Conservation (phyloP, 1,140 invertebrate genomes). For the Aleiodes sp. region DNA sequence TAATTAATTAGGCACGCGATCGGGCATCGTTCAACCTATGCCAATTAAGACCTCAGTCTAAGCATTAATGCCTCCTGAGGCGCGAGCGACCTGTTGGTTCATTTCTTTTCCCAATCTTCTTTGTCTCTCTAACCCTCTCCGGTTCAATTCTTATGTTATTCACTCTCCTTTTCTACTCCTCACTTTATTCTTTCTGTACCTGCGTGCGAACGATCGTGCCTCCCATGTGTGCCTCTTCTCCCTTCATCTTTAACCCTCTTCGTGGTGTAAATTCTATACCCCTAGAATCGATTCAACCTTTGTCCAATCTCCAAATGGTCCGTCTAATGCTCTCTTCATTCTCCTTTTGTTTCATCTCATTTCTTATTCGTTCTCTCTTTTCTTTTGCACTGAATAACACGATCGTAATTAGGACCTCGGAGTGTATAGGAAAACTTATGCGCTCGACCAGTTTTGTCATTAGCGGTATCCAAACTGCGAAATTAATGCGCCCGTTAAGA, state of each 20-base stretch:
- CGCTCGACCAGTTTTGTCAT: conserved; percentile 44
- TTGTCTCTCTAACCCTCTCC: not conserved
- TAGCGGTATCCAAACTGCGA: conserved; percentile 37
- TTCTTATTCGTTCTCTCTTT: not conserved
- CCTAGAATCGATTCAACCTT: not conserved
- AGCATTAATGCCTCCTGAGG: conserved; percentile 26
- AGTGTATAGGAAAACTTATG: not conserved
- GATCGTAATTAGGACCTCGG: conserved; percentile 30
- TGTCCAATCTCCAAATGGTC: not conserved
- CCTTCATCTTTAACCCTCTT: not conserved
- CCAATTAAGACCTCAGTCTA: conserved; percentile 59
- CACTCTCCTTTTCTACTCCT: not conserved
- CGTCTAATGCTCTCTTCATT: not conserved
- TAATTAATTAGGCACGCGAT: conserved; percentile 64
- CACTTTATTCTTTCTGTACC: conserved; percentile 11
- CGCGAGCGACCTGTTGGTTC: conserved; percentile 27
- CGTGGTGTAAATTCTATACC: not conserved
- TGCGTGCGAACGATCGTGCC: conserved; percentile 23
- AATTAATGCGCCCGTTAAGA: conserved; percentile 46
- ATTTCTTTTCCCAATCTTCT: not conserved
- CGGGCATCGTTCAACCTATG: conserved; percentile 37
- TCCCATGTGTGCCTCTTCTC: not conserved
- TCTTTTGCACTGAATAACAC: not conserved
- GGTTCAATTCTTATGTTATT: not conserved
- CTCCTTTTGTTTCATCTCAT: not conserved